phyloP scores from a whole-genome alignment of 2,113 vertebrate species.

The Protomyctophum bolini region DNA sequence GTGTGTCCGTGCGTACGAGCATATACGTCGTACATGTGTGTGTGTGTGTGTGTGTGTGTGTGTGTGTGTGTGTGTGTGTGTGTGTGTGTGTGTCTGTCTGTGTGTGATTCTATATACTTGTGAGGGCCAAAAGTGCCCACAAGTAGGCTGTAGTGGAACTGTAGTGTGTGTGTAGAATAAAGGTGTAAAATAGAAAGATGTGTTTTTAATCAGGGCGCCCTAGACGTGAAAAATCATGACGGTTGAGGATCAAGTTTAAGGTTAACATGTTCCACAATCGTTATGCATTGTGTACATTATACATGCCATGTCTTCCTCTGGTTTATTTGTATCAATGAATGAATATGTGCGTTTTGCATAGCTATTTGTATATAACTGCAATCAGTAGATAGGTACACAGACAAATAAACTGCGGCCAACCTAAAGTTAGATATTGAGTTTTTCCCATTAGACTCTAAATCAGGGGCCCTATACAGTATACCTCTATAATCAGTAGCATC shows the following conservation, averaged over 20 bases:
- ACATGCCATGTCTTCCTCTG: slow-evolving; percentile 28
- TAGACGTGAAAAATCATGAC: slow-evolving; percentile 39
- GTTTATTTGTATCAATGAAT: slow-evolving; percentile 20
- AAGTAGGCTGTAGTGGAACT: too few species aligned
- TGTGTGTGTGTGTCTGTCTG: background rate
- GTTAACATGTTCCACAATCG: slow-evolving; percentile 30
- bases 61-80: background rate
- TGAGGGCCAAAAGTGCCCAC: too few species aligned
- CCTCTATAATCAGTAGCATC: slow-evolving; percentile 67
- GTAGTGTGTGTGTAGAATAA: slow-evolving; percentile 19
- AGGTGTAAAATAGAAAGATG: slow-evolving; percentile 55
- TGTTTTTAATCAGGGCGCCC: slow-evolving; percentile 43
- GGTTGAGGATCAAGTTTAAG: slow-evolving; percentile 36
- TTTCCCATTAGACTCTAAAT: slow-evolving; percentile 56
- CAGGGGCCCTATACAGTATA: slow-evolving; percentile 35
- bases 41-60: background rate
- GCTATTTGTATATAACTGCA: slow-evolving; percentile 48
- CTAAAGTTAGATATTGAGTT: slow-evolving; percentile 29
- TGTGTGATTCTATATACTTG: background rate
- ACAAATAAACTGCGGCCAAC: slow-evolving; percentile 45
- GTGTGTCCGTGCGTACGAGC: too few species aligned
- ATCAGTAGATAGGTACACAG: slow-evolving; percentile 57
- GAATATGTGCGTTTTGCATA: slow-evolving; percentile 38
- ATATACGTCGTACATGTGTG: too few species aligned
- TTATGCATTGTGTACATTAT: slow-evolving; percentile 5